These are phyloP conservation scores for Hippocampus guttulatus DNA, from an alignment of 2,113 vertebrate species.

Conservation along the genomic window DNA sequence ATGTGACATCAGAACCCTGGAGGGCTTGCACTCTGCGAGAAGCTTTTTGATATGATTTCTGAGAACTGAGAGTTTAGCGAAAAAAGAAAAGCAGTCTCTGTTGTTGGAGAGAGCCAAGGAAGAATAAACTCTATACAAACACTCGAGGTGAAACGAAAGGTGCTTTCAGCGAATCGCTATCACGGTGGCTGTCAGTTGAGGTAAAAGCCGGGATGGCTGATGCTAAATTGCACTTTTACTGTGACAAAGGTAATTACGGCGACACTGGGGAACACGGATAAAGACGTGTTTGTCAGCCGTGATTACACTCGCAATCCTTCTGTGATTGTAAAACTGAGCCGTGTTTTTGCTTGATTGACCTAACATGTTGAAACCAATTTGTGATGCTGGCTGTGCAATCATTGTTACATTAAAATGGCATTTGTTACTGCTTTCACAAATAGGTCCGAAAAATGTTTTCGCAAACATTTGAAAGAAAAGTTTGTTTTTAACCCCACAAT, in stretches of 20 bases:
- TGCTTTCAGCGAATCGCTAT: conserved; percentile 57
- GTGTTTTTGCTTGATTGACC: conserved; percentile 53
- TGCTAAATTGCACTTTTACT: conserved; percentile 59
- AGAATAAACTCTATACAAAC: conserved; percentile 61
- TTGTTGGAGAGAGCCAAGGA: conserved; percentile 39
- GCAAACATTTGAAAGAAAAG: neutral
- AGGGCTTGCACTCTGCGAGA: conserved; percentile 75
- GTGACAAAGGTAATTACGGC: conserved; percentile 63
- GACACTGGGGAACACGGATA: conserved; percentile 48
- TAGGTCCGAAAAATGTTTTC: neutral
- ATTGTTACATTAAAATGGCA: neutral
- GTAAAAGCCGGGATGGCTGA: conserved; percentile 52
- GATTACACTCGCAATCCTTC: conserved; percentile 64
- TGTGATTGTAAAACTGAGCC: conserved; percentile 48
- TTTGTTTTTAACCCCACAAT: neutral
- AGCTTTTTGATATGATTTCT: conserved; percentile 73
- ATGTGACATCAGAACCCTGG: conserved; percentile 78
- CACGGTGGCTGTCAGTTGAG: conserved; percentile 58
- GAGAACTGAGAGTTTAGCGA: conserved; percentile 68
- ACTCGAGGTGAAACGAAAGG: conserved; percentile 66
- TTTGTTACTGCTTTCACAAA: neutral
- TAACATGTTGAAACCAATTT: conserved; percentile 50
- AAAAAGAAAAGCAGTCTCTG: conserved; percentile 68
- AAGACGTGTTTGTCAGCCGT: conserved; percentile 59
- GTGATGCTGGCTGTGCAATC: neutral